These are phyloP conservation scores for Tetrao urogallus DNA, from an alignment of 2,113 vertebrate genomes.

Conservation along the genomic window DNA sequence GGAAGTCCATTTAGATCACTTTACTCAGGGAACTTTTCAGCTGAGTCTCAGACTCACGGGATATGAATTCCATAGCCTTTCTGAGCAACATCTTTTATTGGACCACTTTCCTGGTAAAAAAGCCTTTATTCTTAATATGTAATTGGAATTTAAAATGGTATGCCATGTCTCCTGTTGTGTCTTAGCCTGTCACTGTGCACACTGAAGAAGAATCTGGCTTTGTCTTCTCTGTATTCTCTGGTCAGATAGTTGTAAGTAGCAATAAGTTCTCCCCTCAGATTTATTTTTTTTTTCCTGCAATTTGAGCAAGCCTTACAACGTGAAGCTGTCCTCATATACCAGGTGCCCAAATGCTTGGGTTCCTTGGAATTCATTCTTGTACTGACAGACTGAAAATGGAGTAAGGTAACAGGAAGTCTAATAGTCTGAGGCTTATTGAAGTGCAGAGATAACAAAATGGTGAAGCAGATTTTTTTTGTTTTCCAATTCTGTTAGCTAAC, in stretches of 20 bases:
- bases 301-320: neutral
- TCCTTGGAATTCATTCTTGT: neutral
- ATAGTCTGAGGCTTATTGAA: neutral
- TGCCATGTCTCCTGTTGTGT: neutral
- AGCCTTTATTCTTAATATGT: neutral
- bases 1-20: neutral
- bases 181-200: accelerated
- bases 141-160: neutral
- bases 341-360: neutral
- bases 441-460: neutral
- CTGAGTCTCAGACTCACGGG: neutral
- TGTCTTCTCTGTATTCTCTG: neutral
- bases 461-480: neutral
- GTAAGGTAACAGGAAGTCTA: neutral
- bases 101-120: neutral
- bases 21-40: neutral
- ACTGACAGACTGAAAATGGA: neutral
- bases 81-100: neutral
- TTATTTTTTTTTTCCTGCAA: neutral
- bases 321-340: neutral
- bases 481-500: neutral
- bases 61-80: neutral
- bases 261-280: accelerated
- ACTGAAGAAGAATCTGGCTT: neutral
- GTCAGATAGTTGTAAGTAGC: neutral